A percentile compares a stretch with the other conserved stretches of the same genome.
phyloP scores from a whole-genome alignment of 2,888 invertebrate genomes.

The Sarcophaga caerulescens region DNA sequence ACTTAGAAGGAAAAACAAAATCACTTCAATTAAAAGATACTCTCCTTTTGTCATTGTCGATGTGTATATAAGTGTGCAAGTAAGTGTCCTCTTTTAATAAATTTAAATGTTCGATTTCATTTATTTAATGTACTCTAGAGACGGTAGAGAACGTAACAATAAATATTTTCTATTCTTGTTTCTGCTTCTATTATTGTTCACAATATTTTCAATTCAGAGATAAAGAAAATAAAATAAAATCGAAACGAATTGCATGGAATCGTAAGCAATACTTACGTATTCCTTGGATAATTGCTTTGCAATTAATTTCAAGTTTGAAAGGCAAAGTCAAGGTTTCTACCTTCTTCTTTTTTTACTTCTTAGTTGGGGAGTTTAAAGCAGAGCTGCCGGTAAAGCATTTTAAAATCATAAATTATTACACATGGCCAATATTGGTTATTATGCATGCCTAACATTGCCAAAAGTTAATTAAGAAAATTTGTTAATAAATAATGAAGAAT shows the following conservation, averaged over 20 bases:
- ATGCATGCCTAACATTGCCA: no score
- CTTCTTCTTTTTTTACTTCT: no score
- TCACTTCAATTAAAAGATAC: neutral
- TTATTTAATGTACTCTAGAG: slow-evolving; percentile 33
- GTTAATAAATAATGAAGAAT: no score
- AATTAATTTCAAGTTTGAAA: slow-evolving; percentile 6
- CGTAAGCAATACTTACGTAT: neutral
- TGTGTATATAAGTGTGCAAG: neutral
- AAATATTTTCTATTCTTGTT: neutral
- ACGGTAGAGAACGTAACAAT: neutral
- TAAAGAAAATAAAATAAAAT: no score
- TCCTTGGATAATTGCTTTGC: slow-evolving; percentile 9
- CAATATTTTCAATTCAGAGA: neutral
- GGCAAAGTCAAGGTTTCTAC: neutral
- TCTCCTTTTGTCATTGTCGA: neutral
- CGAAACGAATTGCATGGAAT: no score
- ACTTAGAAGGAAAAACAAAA: no score
- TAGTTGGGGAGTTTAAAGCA: no score
- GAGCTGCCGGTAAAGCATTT: no score
- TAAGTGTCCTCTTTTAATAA: neutral
- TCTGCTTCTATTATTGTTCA: neutral
- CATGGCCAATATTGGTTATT: no score
- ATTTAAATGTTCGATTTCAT: slow-evolving; percentile 24
- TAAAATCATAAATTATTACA: no score
- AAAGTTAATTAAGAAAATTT: no score